A percentile compares a stretch with the other conserved stretches of the same genome.
These are phyloP conservation scores for Drosophila athabasca DNA, from an alignment of 1,140 invertebrate genomes.

Conservation along the genomic window DNA sequence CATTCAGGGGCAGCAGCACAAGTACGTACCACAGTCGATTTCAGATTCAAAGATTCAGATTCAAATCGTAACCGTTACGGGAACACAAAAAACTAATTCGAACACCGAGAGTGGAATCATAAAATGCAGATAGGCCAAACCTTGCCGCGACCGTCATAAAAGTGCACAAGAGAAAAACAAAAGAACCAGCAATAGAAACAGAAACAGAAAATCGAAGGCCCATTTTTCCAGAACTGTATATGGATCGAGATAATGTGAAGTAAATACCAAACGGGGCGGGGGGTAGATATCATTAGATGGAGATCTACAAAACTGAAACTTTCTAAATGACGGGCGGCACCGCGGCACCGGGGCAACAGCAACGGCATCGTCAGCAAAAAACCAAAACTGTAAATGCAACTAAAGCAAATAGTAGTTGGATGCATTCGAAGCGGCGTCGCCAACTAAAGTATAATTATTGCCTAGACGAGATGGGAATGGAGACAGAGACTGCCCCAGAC, in stretches of 20 bases:
- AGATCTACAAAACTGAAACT: constrained; percentile 54
- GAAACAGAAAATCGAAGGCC: constrained; percentile 16
- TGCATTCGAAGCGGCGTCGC: constrained; percentile 58
- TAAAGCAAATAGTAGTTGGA: constrained; percentile 58
- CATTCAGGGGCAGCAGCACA: constrained; percentile 16
- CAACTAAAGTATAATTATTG: constrained; percentile 80
- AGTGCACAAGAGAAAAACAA: not conserved
- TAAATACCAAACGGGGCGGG: constrained; percentile 17
- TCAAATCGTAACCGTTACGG: constrained; percentile 40
- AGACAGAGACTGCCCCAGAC: constrained; percentile 20
- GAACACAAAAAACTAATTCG: constrained; percentile 54
- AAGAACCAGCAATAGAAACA: too few species aligned
- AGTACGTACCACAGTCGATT: not conserved
- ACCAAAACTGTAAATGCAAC: constrained; percentile 72
- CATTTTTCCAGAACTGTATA: constrained; percentile 37
- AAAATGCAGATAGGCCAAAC: constrained; percentile 35
- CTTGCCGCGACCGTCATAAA: constrained; percentile 25
- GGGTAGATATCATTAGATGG: constrained; percentile 44
- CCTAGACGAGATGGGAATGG: constrained; percentile 51
- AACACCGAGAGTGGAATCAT: constrained; percentile 29
- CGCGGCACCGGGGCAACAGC: constrained; percentile 32
- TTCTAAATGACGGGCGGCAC: constrained; percentile 65
- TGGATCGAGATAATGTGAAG: constrained; percentile 27
- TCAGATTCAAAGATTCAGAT: constrained; percentile 40
- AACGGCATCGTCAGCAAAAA: constrained; percentile 1